phyloP scores from a whole-genome alignment of 1,140 invertebrate genomes.

The Halesus radiatus region DNA sequence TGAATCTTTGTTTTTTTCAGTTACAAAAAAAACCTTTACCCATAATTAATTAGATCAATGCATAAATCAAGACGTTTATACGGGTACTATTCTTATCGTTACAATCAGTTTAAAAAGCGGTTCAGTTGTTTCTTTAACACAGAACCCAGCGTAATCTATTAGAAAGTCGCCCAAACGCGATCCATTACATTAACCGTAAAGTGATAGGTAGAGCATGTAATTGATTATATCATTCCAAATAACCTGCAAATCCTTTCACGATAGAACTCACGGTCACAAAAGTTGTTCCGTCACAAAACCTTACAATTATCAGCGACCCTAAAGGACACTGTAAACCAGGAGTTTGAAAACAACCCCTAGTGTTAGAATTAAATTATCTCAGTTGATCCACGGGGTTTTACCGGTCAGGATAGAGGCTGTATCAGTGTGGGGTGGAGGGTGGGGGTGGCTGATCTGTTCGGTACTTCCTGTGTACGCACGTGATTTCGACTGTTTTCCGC shows the following conservation, averaged over 20 bases:
- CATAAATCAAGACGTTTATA: too few relatives aligned
- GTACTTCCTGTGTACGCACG: slow-evolving; percentile 52
- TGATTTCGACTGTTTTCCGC: slow-evolving; percentile 50
- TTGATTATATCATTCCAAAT: slow-evolving; percentile 5
- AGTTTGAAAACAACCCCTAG: slow-evolving; percentile 57
- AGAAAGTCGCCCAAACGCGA: too few relatives aligned
- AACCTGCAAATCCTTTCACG: not conserved
- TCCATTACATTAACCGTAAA: too few relatives aligned
- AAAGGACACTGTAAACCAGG: slow-evolving; percentile 28
- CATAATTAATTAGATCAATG: too few relatives aligned
- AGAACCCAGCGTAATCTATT: too few relatives aligned
- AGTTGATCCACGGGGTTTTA: slow-evolving; percentile 54
- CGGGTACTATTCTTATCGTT: too few relatives aligned
- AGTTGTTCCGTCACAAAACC: slow-evolving; percentile 38
- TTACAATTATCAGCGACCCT: slow-evolving; percentile 51
- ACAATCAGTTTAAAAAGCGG: too few relatives aligned
- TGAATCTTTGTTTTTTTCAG: too few relatives aligned
- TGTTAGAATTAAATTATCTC: slow-evolving; percentile 58
- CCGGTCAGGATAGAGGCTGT: slow-evolving; percentile 26
- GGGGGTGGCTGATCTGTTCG: not conserved
- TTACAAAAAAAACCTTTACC: too few relatives aligned
- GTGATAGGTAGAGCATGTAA: too few relatives aligned
- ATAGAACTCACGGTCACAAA: slow-evolving; percentile 6
- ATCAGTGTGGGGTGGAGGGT: not conserved
- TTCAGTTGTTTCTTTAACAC: too few relatives aligned